Evolutionary conservation across 2,797 vertebrate genomes (phyloP).

Genomic region (Calcarius lapponicus): DNA sequence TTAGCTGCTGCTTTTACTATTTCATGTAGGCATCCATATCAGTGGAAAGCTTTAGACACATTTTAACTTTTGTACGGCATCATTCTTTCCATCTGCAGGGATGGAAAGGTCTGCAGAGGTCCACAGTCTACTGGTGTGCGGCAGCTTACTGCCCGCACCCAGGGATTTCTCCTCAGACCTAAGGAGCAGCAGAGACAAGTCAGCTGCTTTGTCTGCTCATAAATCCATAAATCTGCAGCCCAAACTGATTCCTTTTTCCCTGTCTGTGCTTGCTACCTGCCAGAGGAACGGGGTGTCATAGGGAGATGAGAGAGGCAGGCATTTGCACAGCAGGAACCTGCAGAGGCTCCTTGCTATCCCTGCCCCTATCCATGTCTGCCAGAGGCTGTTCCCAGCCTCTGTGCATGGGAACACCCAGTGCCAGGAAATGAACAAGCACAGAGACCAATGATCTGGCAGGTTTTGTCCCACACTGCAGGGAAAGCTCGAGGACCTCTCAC

Average conservation of each 20-base stretch:
- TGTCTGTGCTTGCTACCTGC: background rate
- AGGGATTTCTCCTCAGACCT: background rate
- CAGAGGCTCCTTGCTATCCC: background rate
- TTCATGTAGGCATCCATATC: background rate
- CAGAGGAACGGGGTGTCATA: background rate
- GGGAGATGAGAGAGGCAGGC: background rate
- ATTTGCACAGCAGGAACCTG: background rate
- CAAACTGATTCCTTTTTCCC: background rate
- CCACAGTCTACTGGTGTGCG: background rate
- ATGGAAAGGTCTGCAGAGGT: background rate
- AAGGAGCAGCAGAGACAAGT: background rate
- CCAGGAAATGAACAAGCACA: background rate
- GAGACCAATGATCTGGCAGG: background rate
- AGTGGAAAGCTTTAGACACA: background rate
- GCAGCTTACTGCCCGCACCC: fast-evolving
- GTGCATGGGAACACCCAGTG: fast-evolving
- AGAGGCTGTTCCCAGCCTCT: background rate
- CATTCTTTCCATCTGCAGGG: background rate
- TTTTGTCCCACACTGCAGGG: background rate
- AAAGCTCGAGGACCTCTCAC: background rate
- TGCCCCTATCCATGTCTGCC: background rate
- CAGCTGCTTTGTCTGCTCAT: background rate
- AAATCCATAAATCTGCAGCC: background rate
- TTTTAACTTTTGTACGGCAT: background rate
- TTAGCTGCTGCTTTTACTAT: background rate